These are phyloP conservation scores for Mythimna pallens DNA, from an alignment of 2,888 invertebrate species.

Conservation along the genomic window DNA sequence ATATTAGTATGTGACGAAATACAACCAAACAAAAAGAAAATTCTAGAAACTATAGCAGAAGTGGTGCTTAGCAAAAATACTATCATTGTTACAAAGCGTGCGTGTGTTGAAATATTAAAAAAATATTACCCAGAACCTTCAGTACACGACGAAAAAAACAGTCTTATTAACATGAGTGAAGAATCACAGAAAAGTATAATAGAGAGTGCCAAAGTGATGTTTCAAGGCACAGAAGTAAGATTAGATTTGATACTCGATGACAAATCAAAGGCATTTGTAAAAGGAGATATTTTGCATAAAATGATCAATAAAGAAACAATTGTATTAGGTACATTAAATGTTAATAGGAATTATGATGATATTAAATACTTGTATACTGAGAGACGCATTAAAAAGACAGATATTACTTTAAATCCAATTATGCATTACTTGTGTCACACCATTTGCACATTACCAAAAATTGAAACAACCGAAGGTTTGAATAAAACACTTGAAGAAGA, in stretches of 20 bases:
- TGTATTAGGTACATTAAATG: slow-evolving; percentile 19
- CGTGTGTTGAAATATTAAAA: background rate
- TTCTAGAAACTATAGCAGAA: background rate
- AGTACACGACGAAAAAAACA: slow-evolving; percentile 5
- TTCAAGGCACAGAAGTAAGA: slow-evolving; percentile 37
- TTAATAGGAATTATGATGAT: slow-evolving; percentile 38
- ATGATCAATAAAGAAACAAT: slow-evolving; percentile 32
- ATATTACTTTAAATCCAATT: background rate
- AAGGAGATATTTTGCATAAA: slow-evolving; percentile 41
- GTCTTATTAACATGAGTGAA: slow-evolving; percentile 23
- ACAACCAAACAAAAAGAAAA: background rate
- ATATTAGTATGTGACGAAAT: slow-evolving; percentile 19
- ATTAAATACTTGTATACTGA: slow-evolving; percentile 43
- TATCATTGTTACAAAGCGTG: slow-evolving; percentile 11
- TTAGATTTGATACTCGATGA: slow-evolving; percentile 35
- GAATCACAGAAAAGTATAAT: slow-evolving; percentile 26
- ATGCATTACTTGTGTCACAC: background rate
- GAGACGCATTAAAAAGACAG: slow-evolving; percentile 15
- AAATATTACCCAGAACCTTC: slow-evolving; percentile 9
- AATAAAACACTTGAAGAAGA: background rate
- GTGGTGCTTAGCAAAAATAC: background rate
- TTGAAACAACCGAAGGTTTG: background rate
- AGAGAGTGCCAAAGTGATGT: slow-evolving; percentile 15
- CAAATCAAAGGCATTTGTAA: slow-evolving; percentile 17
- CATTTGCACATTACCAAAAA: background rate